Evolutionary conservation across 2,113 vertebrate species (phyloP), one percentile per base, ranked within the genome.

Genomic region (Stegostoma tigrinum): DNA sequence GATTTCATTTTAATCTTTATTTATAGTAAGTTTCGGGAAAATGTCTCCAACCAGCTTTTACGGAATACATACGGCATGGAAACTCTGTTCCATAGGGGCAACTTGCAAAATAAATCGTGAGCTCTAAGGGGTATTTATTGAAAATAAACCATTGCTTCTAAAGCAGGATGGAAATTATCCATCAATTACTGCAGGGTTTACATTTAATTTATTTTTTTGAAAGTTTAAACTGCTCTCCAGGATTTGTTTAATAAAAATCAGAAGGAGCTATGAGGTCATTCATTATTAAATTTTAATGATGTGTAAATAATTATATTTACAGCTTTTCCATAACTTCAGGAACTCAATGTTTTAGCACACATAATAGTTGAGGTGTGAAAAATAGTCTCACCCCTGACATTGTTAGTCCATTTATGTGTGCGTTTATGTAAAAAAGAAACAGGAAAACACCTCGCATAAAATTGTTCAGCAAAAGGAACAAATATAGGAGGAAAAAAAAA

Each of bases 401-500:
- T 93, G 89, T 93, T 93, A 64, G 14, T 61, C 6, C 23, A 21
- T 93, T 66, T 67, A 10, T 75, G 30, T n/a, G 72, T 12, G 27
- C 34, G 30, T 70, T 5, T 27, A 27, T 64, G 34, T 45, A 80
- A 70, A 52, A 95, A 95, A 52, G 70, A 3, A 95, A 8, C 15
- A 17, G 48, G 45, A 70, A 95, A 19, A 94, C 68, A 42, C 42
- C 66, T 3, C 38, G 17, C 64, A 30, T 24, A 45, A 68, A 96
- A 66, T 45, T 97, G 96, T 96, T 96, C 96, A 96, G 96, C 6
- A 61, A 91, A 96, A 85, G 96, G 96, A 78, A 96, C 96, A 97
- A 96, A 97, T 96, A 96, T 96, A 80, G 96, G 83, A 48, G 87
- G 97, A 97, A 97, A 97, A 97, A 96, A 96, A 97, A 97, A 97